Evolutionary conservation across 2,797 vertebrate genomes (phyloP).

Genomic region (Megaceryle alcyon): DNA sequence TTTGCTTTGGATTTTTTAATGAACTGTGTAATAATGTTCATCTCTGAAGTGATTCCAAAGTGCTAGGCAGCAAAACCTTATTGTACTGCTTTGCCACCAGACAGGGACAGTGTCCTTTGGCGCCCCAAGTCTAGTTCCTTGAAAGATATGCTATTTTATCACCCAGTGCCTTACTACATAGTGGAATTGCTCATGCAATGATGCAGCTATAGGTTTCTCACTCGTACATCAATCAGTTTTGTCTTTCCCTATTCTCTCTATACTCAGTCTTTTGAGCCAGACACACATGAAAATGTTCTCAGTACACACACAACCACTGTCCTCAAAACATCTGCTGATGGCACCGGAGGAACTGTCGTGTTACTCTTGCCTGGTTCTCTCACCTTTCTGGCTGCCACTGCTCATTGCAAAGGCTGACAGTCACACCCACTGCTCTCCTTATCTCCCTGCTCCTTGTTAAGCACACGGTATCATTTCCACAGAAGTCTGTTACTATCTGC

Average conservation of each 20-base stretch:
- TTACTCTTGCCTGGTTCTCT: neutral
- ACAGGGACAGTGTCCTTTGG: neutral
- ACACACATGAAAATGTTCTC: neutral
- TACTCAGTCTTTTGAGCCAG: neutral
- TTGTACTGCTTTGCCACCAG: neutral
- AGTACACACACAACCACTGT: rapidly evolving
- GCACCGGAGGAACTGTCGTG: neutral
- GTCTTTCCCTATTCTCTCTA: neutral
- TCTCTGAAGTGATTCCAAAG: neutral
- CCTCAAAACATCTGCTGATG: neutral
- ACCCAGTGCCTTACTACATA: no score
- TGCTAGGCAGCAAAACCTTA: neutral
- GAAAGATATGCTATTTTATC: neutral
- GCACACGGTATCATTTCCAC: neutral
- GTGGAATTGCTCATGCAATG: neutral
- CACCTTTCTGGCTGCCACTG: neutral
- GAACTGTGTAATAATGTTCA: neutral
- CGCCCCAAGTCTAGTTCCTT: neutral
- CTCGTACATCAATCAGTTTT: neutral
- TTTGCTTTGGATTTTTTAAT: neutral
- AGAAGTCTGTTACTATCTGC: neutral
- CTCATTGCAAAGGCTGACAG: neutral
- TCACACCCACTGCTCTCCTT: neutral
- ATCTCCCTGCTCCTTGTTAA: neutral
- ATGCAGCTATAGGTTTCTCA: neutral